Evolutionary conservation across 2,113 vertebrate species (phyloP).

Genomic region (Myotis yumanensis): DNA sequence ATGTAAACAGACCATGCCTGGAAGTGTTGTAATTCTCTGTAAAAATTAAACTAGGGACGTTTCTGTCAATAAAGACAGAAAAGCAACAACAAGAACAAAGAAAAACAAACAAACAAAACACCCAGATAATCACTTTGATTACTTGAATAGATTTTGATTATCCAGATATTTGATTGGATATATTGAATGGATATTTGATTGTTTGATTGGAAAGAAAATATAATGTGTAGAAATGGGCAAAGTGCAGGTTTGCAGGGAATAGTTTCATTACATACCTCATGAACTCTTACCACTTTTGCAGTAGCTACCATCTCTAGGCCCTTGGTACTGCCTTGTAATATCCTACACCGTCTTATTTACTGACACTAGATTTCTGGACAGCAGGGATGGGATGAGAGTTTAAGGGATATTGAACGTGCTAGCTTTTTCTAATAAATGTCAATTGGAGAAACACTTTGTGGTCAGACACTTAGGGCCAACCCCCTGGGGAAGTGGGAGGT

Average conservation of each 20-base stretch:
- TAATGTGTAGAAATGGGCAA: background rate
- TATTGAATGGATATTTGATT: background rate
- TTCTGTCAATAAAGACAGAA: background rate
- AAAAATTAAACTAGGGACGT: background rate
- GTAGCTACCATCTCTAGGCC: background rate
- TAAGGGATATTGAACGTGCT: background rate
- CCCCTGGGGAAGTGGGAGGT: background rate
- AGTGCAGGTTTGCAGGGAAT: background rate
- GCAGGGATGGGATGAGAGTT: background rate
- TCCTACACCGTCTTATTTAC: background rate
- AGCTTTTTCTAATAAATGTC: conserved; percentile 26
- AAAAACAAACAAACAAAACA: background rate
- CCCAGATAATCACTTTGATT: background rate
- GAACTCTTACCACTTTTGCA: background rate
- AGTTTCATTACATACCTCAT: background rate
- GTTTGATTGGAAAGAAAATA: background rate
- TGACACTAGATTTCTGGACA: background rate
- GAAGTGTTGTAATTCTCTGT: background rate
- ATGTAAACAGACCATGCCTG: background rate
- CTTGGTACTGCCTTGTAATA: background rate
- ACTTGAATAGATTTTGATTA: background rate
- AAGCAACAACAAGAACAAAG: background rate
- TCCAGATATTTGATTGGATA: background rate
- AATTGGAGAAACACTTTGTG: background rate
- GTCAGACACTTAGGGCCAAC: background rate